These are phyloP conservation scores for Desmodus rotundus DNA, from an alignment of 2,113 vertebrate genomes.

Conservation along the genomic window DNA sequence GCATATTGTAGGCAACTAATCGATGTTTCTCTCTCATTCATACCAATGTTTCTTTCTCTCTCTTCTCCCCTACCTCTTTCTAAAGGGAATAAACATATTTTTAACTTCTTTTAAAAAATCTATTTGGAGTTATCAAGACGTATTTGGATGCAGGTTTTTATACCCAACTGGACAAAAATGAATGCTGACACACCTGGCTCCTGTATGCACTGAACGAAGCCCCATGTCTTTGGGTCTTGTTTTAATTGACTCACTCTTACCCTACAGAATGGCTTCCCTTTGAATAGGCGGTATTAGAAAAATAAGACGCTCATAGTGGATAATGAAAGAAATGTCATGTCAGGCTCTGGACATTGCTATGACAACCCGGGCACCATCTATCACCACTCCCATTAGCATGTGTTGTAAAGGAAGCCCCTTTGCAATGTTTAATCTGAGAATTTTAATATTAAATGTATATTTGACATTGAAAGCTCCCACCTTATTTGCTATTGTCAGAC, in stretches of 20 bases:
- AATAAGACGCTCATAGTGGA: neutral
- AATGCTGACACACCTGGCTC: slow-evolving; percentile 35
- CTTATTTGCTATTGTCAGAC: slow-evolving; percentile 79
- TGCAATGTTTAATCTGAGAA: slow-evolving; percentile 66
- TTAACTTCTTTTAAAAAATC: too few species aligned
- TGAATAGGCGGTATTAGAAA: slow-evolving; percentile 43
- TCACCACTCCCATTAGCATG: slow-evolving; percentile 52
- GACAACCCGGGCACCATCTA: slow-evolving; percentile 68
- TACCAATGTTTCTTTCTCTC: too few species aligned
- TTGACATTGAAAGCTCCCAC: slow-evolving; percentile 75
- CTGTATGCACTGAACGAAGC: slow-evolving; percentile 17
- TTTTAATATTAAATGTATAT: slow-evolving; percentile 61
- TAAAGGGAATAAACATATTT: too few species aligned
- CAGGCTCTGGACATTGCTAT: slow-evolving; percentile 72
- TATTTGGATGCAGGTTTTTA: slow-evolving; percentile 36
- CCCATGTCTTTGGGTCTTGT: slow-evolving; percentile 53
- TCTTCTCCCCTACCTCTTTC: too few species aligned
- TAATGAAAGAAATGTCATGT: slow-evolving; percentile 58
- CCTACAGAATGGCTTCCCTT: slow-evolving; percentile 9
- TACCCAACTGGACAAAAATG: slow-evolving; percentile 50
- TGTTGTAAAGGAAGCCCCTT: slow-evolving; percentile 46
- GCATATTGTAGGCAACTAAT: too few species aligned
- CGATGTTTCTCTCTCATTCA: too few species aligned
- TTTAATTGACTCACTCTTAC: slow-evolving; percentile 48
- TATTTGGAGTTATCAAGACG: neutral